Evolutionary conservation across 2,113 vertebrate genomes (phyloP).

Genomic region (Cheilinus undulatus): DNA sequence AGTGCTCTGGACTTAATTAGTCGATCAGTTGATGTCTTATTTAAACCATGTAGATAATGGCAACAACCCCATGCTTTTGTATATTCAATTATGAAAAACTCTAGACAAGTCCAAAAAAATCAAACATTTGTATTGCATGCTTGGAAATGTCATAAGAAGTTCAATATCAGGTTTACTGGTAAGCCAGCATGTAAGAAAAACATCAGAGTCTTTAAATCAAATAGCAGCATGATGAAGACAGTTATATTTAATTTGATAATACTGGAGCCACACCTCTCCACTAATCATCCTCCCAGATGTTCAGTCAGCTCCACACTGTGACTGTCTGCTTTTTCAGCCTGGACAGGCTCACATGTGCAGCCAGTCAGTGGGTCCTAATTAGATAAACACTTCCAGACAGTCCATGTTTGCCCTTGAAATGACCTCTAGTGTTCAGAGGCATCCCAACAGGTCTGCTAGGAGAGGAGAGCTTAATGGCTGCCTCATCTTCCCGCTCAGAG

Average conservation of each 20-base stretch:
- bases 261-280: slow-evolving; percentile 43
- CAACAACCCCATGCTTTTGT: too few species aligned
- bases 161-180: too few species aligned
- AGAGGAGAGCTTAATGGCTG: slow-evolving; percentile 15
- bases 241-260: slow-evolving; percentile 36
- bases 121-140: too few species aligned
- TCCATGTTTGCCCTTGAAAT: slow-evolving; percentile 51
- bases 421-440: slow-evolving; percentile 40
- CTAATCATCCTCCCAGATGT: slow-evolving; percentile 62
- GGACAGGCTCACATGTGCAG: slow-evolving; percentile 60
- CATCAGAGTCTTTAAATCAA: slow-evolving; percentile 8
- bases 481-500: slow-evolving; percentile 23
- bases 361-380: slow-evolving; percentile 55
- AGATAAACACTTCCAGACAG: slow-evolving; percentile 71
- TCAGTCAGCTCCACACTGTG: slow-evolving; percentile 32
- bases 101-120: too few species aligned
- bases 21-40: too few species aligned
- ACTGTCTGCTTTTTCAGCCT: slow-evolving; percentile 48
- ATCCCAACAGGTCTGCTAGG: slow-evolving; percentile 10
- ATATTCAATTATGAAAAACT: too few species aligned
- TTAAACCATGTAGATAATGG: too few species aligned
- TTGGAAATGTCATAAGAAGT: too few species aligned
- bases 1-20: too few species aligned
- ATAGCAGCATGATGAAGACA: neutral
- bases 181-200: too few species aligned